A percentile compares a stretch with the other conserved stretches of the same genome.
These are phyloP conservation scores for Cydia amplana DNA, from an alignment of 1,140 invertebrate species.

Conservation along the genomic window DNA sequence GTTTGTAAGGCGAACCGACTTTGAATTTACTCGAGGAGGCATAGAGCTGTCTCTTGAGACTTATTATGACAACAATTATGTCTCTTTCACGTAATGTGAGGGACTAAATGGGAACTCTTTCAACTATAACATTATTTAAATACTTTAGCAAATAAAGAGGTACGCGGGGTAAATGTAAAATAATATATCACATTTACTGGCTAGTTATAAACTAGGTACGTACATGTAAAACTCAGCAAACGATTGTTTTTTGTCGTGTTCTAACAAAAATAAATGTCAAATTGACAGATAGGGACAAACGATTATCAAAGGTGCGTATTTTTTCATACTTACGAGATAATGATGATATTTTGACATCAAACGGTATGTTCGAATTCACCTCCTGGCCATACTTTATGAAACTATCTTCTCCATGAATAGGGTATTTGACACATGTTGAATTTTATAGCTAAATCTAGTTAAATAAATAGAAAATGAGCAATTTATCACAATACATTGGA, in stretches of 20 bases:
- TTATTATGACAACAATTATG: background rate
- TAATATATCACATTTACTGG: too few species aligned
- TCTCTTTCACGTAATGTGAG: background rate
- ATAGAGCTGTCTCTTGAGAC: conserved; percentile 8
- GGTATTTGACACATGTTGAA: too few species aligned
- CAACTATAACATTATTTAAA: background rate
- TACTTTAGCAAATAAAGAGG: background rate
- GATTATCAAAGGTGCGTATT: too few species aligned
- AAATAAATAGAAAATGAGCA: too few species aligned
- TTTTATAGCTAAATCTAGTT: too few species aligned
- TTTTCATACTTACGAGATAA: too few species aligned
- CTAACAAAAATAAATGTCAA: too few species aligned
- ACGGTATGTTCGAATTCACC: background rate
- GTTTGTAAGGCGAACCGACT: conserved; percentile 51
- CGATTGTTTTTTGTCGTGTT: too few species aligned
- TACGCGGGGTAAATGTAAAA: background rate
- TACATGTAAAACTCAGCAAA: too few species aligned
- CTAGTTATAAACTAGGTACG: too few species aligned
- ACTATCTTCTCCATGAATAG: background rate
- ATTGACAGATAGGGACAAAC: too few species aligned
- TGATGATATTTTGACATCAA: background rate
- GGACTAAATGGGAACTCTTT: background rate
- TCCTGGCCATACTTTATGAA: background rate
- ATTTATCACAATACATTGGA: too few species aligned
- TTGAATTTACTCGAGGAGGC: conserved; percentile 39